Percentiles rank a stretch among this genome's conserved stretches.
Evolutionary conservation across 2,113 vertebrate genomes (phyloP).

Genomic region (Laterallus jamaicensis): DNA sequence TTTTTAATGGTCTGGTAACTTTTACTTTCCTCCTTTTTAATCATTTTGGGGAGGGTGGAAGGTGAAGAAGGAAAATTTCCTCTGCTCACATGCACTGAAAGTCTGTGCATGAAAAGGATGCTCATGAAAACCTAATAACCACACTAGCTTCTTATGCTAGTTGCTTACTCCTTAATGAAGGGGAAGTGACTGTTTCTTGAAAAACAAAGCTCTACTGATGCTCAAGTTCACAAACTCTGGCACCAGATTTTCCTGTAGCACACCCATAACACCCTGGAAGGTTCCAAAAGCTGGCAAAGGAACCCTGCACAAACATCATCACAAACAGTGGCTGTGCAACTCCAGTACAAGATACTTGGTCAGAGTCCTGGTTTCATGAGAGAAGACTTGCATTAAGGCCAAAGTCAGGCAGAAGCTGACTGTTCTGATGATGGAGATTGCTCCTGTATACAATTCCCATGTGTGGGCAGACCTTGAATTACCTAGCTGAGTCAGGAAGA

Average conservation of each 20-base stretch:
- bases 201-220: neutral
- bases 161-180: neutral
- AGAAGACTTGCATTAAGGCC: neutral
- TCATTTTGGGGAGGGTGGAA: neutral
- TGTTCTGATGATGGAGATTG: neutral
- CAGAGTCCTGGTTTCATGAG: constrained; percentile 1
- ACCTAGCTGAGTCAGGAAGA: neutral
- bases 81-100: neutral
- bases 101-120: neutral
- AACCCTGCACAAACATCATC: neutral
- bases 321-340: neutral
- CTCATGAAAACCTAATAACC: neutral
- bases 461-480: neutral
- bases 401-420: constrained; percentile 10
- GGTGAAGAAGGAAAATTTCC: neutral
- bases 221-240: neutral
- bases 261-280: neutral
- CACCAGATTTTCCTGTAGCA: neutral
- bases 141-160: neutral
- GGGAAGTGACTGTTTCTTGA: neutral
- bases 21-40: neutral
- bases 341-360: neutral
- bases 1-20: neutral
- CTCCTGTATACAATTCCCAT: neutral
- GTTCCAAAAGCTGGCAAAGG: neutral